Conservation (phyloP, 2,797 vertebrate genomes). For the Crax fasciolata region DNA sequence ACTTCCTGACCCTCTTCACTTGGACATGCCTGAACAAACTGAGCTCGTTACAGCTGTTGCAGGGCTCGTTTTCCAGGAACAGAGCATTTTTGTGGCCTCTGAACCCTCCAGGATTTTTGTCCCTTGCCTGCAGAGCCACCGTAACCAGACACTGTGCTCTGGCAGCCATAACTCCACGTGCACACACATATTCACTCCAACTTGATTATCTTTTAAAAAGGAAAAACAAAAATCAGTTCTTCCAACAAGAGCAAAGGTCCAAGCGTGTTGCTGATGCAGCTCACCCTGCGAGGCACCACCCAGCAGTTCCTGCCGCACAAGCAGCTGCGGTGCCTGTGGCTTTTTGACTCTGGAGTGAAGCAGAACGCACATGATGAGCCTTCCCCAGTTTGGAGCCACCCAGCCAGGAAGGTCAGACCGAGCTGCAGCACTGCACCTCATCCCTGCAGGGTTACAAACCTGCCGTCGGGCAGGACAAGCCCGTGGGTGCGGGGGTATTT, state of each 20-base stretch:
- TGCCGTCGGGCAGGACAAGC: background rate
- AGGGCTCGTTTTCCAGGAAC: background rate
- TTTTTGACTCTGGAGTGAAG: background rate
- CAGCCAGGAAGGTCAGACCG: background rate
- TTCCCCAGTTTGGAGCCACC: background rate
- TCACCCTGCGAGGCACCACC: background rate
- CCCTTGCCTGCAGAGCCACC: background rate
- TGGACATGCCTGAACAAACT: background rate
- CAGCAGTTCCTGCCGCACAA: background rate
- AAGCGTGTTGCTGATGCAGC: background rate
- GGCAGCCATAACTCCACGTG: accelerated
- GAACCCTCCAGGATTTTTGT: background rate
- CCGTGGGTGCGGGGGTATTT: background rate
- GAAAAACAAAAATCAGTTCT: background rate
- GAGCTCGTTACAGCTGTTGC: background rate
- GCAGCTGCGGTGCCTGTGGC: no score
- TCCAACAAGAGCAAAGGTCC: background rate
- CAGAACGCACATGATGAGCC: background rate
- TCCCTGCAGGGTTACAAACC: background rate
- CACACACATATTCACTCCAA: background rate
- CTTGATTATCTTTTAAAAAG: background rate
- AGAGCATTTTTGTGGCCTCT: background rate
- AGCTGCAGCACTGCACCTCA: background rate
- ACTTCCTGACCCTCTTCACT: background rate
- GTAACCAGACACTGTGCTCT: background rate